Evolutionary conservation across 2,113 vertebrate species (phyloP).

Genomic region (Lophotis ruficrista): DNA sequence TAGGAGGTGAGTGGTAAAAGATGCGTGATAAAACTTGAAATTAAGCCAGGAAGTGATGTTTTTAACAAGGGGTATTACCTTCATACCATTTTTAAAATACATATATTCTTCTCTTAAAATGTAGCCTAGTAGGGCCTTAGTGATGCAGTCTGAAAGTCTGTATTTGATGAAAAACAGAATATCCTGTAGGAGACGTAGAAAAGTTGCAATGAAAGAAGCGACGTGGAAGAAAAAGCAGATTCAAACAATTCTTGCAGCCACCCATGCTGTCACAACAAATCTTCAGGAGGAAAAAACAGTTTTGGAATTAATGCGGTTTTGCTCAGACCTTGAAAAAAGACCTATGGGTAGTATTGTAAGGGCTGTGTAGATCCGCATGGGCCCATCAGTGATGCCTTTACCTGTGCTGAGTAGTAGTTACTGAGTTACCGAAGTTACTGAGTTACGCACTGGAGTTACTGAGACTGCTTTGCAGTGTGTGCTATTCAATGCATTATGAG

Average conservation of each 20-base stretch:
- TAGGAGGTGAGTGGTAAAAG: not conserved
- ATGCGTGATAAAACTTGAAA: not conserved
- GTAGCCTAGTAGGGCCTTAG: not conserved
- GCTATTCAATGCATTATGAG: not conserved
- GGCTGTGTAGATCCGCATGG: not conserved
- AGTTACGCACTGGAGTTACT: too few relatives aligned
- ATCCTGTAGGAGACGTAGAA: not conserved
- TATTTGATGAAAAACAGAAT: slow-evolving; percentile 30
- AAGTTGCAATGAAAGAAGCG: not conserved
- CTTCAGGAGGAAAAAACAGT: not conserved
- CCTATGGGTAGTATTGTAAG: rapidly evolving
- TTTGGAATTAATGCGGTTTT: not conserved
- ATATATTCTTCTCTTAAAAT: not conserved
- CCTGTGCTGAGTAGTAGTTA: rapidly evolving
- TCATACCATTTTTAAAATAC: not conserved
- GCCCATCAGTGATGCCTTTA: not conserved
- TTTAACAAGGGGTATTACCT: not conserved
- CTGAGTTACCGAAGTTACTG: too few relatives aligned
- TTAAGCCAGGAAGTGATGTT: not conserved
- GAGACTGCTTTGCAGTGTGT: not conserved
- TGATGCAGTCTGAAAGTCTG: not conserved
- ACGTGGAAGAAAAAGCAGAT: not conserved
- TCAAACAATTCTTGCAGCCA: not conserved
- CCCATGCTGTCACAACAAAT: not conserved
- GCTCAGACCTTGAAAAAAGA: not conserved